Evolutionary conservation across 2,888 invertebrate species (phyloP).

Genomic region (Scaptodrosophila latifasciaeformis): DNA sequence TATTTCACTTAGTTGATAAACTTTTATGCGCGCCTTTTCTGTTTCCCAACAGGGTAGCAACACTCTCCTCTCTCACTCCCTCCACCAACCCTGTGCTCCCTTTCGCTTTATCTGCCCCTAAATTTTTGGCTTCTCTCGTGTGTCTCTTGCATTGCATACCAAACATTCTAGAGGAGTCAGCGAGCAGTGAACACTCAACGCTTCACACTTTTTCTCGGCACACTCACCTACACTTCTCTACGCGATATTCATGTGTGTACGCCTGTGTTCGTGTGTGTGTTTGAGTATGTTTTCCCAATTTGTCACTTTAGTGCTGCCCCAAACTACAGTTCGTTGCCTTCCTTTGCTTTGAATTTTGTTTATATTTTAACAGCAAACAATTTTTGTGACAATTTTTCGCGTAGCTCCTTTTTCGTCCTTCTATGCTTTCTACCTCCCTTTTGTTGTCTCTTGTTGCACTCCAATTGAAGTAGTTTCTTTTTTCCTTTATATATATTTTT

Average conservation of each 20-base stretch:
- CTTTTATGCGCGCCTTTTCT: constrained; percentile 46
- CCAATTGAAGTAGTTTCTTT: constrained; percentile 37
- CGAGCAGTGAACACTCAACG: background rate
- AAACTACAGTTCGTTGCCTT: background rate
- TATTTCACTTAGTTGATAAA: constrained; percentile 66
- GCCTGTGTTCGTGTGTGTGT: constrained; percentile 11
- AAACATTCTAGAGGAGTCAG: background rate
- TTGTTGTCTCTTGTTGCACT: background rate
- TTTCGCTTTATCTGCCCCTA: no score
- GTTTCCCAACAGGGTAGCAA: constrained; percentile 6
- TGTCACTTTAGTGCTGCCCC: constrained; percentile 41
- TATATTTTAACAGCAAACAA: constrained; percentile 47
- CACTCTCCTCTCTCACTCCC: background rate
- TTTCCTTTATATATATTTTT: constrained; percentile 18
- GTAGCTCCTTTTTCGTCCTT: background rate
- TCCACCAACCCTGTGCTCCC: background rate
- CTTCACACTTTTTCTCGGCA: constrained; percentile 15
- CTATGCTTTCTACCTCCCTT: no score
- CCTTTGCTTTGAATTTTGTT: constrained; percentile 30
- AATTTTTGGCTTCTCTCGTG: background rate
- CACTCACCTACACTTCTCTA: no score
- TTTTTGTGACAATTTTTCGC: constrained; percentile 41
- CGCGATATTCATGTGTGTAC: background rate
- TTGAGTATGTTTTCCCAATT: constrained; percentile 49
- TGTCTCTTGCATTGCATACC: constrained; percentile 20